Base-by-base conservation (phyloP, 2,797 vertebrate species). In the Tolypeutes matacus region DNA sequence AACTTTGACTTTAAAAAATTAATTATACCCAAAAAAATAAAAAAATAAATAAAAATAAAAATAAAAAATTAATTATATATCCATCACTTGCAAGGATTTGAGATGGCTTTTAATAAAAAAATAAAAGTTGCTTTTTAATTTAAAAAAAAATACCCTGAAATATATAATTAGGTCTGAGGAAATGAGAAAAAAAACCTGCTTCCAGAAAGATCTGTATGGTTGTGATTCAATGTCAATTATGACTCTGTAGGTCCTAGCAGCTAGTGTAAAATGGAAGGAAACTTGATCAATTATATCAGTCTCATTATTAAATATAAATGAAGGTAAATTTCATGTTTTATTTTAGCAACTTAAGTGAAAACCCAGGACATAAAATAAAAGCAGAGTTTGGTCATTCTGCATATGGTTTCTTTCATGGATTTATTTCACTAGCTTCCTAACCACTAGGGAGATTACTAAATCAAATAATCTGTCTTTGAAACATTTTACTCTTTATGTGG, bases 91-190 rank as follows among this genome's bases (percentile, higher is more conserved):
- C 86, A 91, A 75, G 51, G 31, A 60, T 94, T 87, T 77, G 21
- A 87, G 34, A 64, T 86, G 29, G 11, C 53, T 95, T 96, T 92
- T 17, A 36, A 5, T 83, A 82, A 73, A 92, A 93, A 62, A 86
- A 78, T 77, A n/a, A 67, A 5, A 56, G 53, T 20, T 6, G 53
- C 53, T 56, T 56, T 46, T 46, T 46, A 46, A 46, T 56, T 56
- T 56, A 56, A 21, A 5, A 5, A 21, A 21, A 53, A 53, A 53
- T 91, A 94, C 93, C 91, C 20, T 75, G 42, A 96, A 29, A 53
- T 78, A 34, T 23, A 2, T 89, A 69, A 77, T 90, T 87, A 29
- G 29, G 46, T 77, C 39, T 23, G 80, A 91, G 25, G 42, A 93
- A 72, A 88, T 15, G 25, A 86, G 34, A 14, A 29, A 7, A 11